These are phyloP conservation scores for Nasonia longicornis DNA, from an alignment of 1,140 invertebrate genomes.

Conservation along the genomic window DNA sequence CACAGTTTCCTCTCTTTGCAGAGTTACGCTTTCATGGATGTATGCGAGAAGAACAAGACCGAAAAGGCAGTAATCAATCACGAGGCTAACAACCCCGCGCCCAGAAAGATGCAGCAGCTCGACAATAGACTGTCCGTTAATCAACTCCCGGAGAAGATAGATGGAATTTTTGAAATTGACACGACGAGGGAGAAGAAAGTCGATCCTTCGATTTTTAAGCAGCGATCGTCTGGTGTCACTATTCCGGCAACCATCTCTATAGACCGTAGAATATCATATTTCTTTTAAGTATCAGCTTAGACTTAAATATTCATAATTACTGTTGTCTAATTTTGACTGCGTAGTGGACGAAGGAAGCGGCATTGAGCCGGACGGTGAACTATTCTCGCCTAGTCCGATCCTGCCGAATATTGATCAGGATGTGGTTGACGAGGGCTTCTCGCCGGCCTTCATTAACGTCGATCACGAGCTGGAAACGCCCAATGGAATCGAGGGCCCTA, in stretches of 20 bases:
- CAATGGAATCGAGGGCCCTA: constrained; percentile 71
- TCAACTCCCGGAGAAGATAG: neutral
- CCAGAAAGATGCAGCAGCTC: constrained; percentile 25
- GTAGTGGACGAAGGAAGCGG: constrained; percentile 32
- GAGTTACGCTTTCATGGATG: constrained; percentile 58
- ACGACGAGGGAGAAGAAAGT: constrained; percentile 22
- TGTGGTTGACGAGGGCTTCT: constrained; percentile 42
- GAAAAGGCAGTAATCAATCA: constrained; percentile 41
- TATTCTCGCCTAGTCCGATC: constrained; percentile 4
- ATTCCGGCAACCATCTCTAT: neutral
- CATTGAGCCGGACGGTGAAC: constrained; percentile 25
- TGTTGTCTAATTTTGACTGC: neutral
- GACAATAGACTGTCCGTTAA: neutral
- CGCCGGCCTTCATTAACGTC: constrained; percentile 64
- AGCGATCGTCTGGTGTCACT: neutral
- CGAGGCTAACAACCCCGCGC: neutral
- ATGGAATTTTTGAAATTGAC: neutral
- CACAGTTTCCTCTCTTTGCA: constrained; percentile 45
- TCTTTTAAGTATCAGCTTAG: neutral
- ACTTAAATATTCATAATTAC: neutral
- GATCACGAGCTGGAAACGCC: constrained; percentile 73
- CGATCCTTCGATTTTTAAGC: constrained; percentile 1
- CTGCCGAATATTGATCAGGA: constrained; percentile 10
- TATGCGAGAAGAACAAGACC: constrained; percentile 52
- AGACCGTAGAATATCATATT: neutral